Evolutionary conservation across 2,888 invertebrate genomes (phyloP).

Genomic region (Parascotia fuliginaria): DNA sequence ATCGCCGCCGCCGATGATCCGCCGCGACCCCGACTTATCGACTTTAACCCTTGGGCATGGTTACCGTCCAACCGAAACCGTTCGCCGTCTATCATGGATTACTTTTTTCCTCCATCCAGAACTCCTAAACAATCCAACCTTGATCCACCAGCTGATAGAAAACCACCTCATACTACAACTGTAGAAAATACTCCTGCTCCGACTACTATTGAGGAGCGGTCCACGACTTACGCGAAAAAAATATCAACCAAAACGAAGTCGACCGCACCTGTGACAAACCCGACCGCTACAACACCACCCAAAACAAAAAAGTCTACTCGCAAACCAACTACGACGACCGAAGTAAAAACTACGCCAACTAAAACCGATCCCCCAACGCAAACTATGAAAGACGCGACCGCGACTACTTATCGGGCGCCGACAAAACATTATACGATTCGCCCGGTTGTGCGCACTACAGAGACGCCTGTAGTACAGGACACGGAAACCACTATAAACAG

Average conservation of each 20-base stretch:
- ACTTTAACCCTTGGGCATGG: conserved; percentile 83
- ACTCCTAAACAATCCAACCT: conserved; percentile 81
- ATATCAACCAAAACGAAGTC: conserved; percentile 74
- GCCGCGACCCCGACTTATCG: conserved; percentile 74
- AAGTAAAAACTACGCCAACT: conserved; percentile 67
- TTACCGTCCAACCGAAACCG: conserved; percentile 71
- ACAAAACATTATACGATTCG: conserved; percentile 85
- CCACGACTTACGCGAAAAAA: conserved; percentile 73
- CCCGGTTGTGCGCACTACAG: conserved; percentile 72
- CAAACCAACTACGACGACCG: conserved; percentile 68
- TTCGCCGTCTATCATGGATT: conserved; percentile 82
- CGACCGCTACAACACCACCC: conserved; percentile 68
- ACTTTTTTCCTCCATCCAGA: conserved; percentile 81
- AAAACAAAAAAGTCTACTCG: conserved; percentile 74
- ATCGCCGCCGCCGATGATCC: conserved; percentile 60
- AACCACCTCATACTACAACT: conserved; percentile 62
- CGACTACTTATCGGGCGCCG: conserved; percentile 69
- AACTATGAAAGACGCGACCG: conserved; percentile 61
- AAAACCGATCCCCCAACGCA: conserved; percentile 62
- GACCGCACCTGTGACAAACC: conserved; percentile 66
- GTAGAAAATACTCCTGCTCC: conserved; percentile 64
- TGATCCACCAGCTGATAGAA: conserved; percentile 75
- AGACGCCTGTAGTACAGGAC: conserved; percentile 70
- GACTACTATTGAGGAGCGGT: conserved; percentile 70
- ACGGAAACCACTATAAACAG: conserved; percentile 79